Evolutionary conservation across 2,113 vertebrate genomes (phyloP).

Genomic region (Eonycteris spelaea): DNA sequence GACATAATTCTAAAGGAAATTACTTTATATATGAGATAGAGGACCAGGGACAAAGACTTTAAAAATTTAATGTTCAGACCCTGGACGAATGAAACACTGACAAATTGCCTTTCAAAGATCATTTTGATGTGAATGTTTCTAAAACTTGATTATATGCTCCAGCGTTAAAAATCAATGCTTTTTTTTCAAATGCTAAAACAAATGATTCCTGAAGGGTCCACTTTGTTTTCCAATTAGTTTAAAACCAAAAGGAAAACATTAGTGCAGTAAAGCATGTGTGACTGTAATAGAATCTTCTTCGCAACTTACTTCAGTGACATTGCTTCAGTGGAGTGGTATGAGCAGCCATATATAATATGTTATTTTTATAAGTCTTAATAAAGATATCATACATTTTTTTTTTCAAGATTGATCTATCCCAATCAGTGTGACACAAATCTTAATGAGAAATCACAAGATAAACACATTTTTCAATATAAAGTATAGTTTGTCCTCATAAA

Average conservation of each 20-base stretch:
- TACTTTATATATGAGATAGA: slow-evolving; percentile 4
- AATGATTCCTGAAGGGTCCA: slow-evolving; percentile 34
- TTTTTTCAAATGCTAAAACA: slow-evolving; percentile 26
- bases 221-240: slow-evolving; percentile 51
- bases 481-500: slow-evolving; percentile 41
- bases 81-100: slow-evolving; percentile 48
- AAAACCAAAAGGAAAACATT: slow-evolving; percentile 55
- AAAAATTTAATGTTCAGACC: slow-evolving; percentile 37
- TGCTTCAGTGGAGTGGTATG: background rate
- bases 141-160: slow-evolving; percentile 19
- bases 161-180: slow-evolving; percentile 44
- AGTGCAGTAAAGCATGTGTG: slow-evolving; percentile 22
- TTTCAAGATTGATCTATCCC: slow-evolving; percentile 1
- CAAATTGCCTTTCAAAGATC: slow-evolving; percentile 45
- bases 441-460: background rate
- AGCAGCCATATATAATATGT: background rate
- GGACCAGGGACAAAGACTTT: slow-evolving; percentile 15
- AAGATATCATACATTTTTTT: background rate
- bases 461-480: slow-evolving; percentile 31
- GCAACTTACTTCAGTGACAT: slow-evolving; percentile 18
- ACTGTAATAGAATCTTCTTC: background rate
- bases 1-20: slow-evolving; percentile 38
- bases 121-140: background rate
- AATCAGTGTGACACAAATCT: slow-evolving; percentile 28
- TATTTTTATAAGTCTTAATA: slow-evolving; percentile 54